phyloP scores from a whole-genome alignment of 2,113 vertebrate species.

The Tamias sibiricus region DNA sequence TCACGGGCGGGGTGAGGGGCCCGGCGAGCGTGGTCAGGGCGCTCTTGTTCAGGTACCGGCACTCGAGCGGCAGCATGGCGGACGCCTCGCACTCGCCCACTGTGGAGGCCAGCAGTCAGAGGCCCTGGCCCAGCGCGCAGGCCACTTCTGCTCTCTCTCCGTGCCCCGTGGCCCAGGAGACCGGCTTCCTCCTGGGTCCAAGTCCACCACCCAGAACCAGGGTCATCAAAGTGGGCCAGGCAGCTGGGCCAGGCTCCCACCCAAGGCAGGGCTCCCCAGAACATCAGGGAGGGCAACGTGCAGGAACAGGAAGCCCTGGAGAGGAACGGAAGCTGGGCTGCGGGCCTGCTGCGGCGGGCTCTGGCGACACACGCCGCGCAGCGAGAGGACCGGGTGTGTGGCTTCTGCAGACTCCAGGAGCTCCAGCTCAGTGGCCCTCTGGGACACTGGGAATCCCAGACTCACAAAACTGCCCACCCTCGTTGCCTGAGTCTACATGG shows the following conservation, averaged over 20 bases:
- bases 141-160: background rate
- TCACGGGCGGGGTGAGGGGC: slow-evolving; percentile 96
- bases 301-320: background rate
- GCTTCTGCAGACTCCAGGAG: rapidly evolving
- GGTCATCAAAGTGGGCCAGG: background rate
- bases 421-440: rapidly evolving
- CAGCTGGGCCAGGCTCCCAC: background rate
- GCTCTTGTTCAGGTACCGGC: slow-evolving; percentile 98
- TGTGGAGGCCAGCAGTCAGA: slow-evolving; percentile 70
- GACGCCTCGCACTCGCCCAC: slow-evolving; percentile 97
- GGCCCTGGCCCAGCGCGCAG: background rate
- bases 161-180: no score
- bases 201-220: background rate
- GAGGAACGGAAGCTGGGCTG: background rate
- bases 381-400: rapidly evolving
- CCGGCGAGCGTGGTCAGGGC: slow-evolving; percentile 96
- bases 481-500: background rate
- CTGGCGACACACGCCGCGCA: no score
- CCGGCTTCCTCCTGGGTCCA: no score
- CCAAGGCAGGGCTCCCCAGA: no score
- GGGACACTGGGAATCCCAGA: background rate
- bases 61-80: slow-evolving; percentile 97
- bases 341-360: no score
- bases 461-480: background rate
- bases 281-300: rapidly evolving